Percentiles rank a stretch among this genome's conserved stretches.
Evolutionary conservation across 2,113 vertebrate species (phyloP).

Genomic region (Hemibagrus wyckioides): DNA sequence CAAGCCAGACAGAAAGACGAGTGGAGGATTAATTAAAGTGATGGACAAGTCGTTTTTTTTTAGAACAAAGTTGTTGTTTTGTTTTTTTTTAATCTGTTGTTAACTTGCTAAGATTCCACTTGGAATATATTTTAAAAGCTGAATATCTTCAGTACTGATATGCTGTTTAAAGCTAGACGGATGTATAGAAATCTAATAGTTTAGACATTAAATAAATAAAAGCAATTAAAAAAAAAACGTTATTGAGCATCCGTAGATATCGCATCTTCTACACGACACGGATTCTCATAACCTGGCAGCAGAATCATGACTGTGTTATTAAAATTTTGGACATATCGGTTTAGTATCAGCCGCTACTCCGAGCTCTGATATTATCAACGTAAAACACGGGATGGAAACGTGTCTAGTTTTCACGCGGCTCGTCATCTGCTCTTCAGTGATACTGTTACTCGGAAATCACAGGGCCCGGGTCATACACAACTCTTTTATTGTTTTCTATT

Average conservation of each 20-base stretch:
- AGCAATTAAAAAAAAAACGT: not conserved
- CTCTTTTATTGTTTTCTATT: not conserved
- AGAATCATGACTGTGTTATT: not conserved
- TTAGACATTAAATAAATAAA: not conserved
- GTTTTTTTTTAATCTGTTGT: not conserved
- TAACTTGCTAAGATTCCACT: not conserved
- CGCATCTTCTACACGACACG: not conserved
- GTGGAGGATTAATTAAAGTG: slow-evolving; percentile 48
- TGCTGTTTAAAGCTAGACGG: not conserved
- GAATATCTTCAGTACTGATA: not conserved
- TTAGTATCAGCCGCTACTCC: not conserved
- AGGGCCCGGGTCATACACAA: not conserved
- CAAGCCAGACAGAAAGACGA: slow-evolving; percentile 29
- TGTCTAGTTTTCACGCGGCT: not conserved
- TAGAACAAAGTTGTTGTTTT: not conserved
- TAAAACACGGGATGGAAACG: not conserved
- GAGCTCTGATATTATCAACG: not conserved
- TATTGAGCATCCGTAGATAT: not conserved
- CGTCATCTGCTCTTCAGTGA: not conserved
- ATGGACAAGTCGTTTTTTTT: slow-evolving; percentile 26
- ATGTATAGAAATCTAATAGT: not conserved
- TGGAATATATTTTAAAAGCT: not conserved
- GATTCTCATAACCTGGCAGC: not conserved
- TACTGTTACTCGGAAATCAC: not conserved
- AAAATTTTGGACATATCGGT: too few relatives aligned